Conservation (phyloP, 2,113 vertebrate genomes). For the Gambusia affinis region DNA sequence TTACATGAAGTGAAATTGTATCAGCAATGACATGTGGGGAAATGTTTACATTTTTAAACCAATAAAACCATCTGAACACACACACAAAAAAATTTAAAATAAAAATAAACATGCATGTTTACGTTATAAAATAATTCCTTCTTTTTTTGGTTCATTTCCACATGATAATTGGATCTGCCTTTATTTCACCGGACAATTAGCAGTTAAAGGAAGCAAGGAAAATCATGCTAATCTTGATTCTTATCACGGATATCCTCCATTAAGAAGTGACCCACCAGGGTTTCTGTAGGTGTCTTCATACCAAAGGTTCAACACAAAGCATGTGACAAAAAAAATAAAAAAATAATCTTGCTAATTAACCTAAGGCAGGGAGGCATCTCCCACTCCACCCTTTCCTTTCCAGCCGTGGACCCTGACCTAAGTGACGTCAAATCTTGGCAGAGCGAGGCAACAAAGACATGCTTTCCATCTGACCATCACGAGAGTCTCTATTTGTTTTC, state of each 20-base stretch:
- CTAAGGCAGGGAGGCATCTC: slow-evolving; percentile 12
- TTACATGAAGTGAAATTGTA: too few relatives aligned
- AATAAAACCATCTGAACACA: not conserved
- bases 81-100: too few relatives aligned
- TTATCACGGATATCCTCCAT: slow-evolving; percentile 33
- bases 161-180: not conserved
- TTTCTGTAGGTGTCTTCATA: slow-evolving; percentile 15
- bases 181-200: not conserved
- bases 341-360: slow-evolving; percentile 47
- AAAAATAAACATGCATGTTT: not conserved
- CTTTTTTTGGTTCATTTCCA: not conserved
- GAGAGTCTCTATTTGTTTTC: slow-evolving; percentile 54
- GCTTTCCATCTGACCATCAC: slow-evolving; percentile 49
- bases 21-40: not conserved
- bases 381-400: slow-evolving; percentile 45
- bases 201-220: slow-evolving; percentile 16
- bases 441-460: slow-evolving; percentile 48
- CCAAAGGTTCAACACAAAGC: slow-evolving; percentile 1
- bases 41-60: not conserved
- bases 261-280: slow-evolving; percentile 15
- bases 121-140: not conserved
- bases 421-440: slow-evolving; percentile 62
- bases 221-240: not conserved
- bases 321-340: slow-evolving; percentile 15
- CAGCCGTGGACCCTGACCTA: slow-evolving; percentile 28